phyloP scores from a whole-genome alignment of 2,797 vertebrate genomes.

The Prunella strophiata region DNA sequence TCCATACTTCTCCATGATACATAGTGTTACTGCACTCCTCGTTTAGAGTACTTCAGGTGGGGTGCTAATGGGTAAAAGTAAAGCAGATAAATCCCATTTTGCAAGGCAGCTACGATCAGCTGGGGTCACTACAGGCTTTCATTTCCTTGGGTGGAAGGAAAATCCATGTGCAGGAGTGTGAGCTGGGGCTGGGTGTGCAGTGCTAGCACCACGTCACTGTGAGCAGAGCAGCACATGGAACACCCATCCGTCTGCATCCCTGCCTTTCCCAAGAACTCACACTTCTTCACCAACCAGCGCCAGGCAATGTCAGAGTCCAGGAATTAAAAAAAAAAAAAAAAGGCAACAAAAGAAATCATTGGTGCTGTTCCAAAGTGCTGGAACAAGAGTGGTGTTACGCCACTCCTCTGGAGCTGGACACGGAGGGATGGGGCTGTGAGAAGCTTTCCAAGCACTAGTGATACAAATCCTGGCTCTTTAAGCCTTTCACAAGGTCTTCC shows the following conservation, averaged over 20 bases:
- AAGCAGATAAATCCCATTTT: background rate
- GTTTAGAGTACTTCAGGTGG: background rate
- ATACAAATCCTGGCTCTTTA: background rate
- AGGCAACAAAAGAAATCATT: background rate
- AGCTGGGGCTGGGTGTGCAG: background rate
- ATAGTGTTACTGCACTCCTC: background rate
- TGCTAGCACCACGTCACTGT: rapidly evolving
- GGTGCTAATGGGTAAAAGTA: background rate
- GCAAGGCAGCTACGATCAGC: background rate
- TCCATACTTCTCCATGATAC: background rate
- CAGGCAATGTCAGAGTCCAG: background rate
- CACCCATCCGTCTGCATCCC: background rate
- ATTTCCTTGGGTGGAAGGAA: background rate
- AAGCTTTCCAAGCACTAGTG: background rate
- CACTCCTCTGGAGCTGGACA: background rate
- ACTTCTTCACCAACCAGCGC: background rate
- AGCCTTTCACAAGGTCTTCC: background rate
- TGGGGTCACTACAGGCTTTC: background rate
- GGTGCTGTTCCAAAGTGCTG: background rate
- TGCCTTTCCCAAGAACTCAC: background rate
- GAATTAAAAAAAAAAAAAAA: background rate
- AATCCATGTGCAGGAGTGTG: background rate
- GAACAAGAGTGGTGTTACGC: background rate
- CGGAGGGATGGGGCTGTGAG: background rate
- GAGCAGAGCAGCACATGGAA: background rate